A percentile compares a stretch with the other conserved stretches of the same genome.
These are phyloP conservation scores for Tursiops truncatus DNA, from an alignment of 2,113 vertebrate species.

Conservation along the genomic window DNA sequence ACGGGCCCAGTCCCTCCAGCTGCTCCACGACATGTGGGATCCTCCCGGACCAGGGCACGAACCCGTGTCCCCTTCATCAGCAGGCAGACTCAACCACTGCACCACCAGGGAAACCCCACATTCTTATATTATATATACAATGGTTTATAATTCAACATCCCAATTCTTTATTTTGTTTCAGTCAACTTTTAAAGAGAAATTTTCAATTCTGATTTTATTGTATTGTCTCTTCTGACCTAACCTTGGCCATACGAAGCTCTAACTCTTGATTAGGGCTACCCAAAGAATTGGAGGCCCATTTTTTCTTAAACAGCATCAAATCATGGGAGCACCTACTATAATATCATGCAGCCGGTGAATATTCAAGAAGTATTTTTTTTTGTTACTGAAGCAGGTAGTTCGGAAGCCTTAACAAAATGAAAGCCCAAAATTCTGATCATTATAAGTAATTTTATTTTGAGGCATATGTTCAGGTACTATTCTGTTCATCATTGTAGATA, in stretches of 20 bases:
- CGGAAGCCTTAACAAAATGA: slow-evolving; percentile 9
- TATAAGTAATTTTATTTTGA: slow-evolving; percentile 42
- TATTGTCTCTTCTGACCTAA: slow-evolving; percentile 2
- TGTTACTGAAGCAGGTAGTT: slow-evolving; percentile 7
- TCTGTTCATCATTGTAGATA: slow-evolving; percentile 1
- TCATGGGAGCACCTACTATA: neutral
- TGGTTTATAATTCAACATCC: neutral
- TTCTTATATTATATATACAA: neutral
- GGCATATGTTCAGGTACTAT: slow-evolving; percentile 11
- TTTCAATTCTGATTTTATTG: slow-evolving; percentile 32
- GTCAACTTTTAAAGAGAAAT: slow-evolving; percentile 26
- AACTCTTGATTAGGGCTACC: neutral
- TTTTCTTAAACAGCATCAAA: slow-evolving; percentile 39
- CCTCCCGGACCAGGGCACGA: too few relatives aligned
- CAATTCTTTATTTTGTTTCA: slow-evolving; percentile 19
- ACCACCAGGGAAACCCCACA: too few relatives aligned
- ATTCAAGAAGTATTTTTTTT: neutral
- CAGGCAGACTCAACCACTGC: too few relatives aligned
- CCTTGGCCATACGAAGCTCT: neutral
- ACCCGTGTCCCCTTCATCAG: too few relatives aligned
- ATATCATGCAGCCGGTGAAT: neutral
- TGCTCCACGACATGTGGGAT: too few relatives aligned
- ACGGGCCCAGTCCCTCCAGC: too few relatives aligned
- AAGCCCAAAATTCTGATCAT: slow-evolving; percentile 27
- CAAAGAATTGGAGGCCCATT: slow-evolving; percentile 16